Evolutionary conservation across 2,888 invertebrate genomes (phyloP).

Genomic region (Patella caerulea): DNA sequence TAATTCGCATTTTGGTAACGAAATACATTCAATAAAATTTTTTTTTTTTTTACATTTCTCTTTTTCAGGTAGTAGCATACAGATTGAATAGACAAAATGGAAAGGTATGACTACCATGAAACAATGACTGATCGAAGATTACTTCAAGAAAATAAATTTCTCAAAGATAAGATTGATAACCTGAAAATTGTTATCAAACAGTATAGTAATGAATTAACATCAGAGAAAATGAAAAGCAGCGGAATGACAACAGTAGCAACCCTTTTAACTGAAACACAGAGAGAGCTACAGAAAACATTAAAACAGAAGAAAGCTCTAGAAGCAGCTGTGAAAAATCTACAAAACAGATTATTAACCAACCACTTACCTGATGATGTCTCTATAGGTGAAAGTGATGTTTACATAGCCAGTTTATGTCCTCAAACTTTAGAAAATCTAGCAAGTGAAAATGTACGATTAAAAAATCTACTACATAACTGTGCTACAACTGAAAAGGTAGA

Average conservation of each 20-base stretch:
- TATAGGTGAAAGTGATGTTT: conserved; percentile 55
- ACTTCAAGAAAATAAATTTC: neutral
- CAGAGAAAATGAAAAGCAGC: conserved; percentile 50
- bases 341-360: conserved; percentile 51
- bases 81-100: too few species aligned
- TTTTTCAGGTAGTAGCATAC: too few species aligned
- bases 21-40: too few species aligned
- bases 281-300: conserved; percentile 46
- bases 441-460: conserved; percentile 56
- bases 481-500: conserved; percentile 43
- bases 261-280: conserved; percentile 55
- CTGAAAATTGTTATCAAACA: conserved; percentile 46
- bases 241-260: conserved; percentile 58
- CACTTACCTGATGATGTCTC: conserved; percentile 48
- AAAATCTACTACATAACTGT: conserved; percentile 40
- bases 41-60: too few species aligned
- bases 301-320: conserved; percentile 50
- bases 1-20: too few species aligned
- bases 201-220: conserved; percentile 49
- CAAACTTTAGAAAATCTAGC: conserved; percentile 58
- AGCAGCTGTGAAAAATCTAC: conserved; percentile 52
- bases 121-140: too few species aligned
- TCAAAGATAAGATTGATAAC: conserved; percentile 19
- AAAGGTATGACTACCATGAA: too few species aligned
- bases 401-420: conserved; percentile 57